Evolutionary conservation across 1,140 invertebrate species (phyloP), one percentile per base, ranked within the genome.

Genomic region (Drosophila lini): DNA sequence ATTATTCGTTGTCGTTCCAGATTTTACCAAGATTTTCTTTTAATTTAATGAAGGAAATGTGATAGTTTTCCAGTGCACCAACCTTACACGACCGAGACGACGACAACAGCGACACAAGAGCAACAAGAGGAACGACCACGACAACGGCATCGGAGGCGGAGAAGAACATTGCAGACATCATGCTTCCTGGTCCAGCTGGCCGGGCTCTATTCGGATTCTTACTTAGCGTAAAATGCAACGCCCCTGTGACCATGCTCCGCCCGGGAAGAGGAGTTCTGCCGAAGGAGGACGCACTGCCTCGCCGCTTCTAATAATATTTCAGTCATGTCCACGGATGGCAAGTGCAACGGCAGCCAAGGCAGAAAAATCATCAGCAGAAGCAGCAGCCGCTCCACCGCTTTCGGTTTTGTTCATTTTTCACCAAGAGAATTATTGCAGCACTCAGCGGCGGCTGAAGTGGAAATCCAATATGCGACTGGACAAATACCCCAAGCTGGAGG

Each of bases 261-360:
- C 58, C 25, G 40, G 36, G 48, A 50, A 41, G 57, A 55, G 55
- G 53, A 68, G 45, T 61, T 44, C 38, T 25, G 53, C 31, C 52
- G 0, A 47, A 47, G 44, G 41, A 74, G 64, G 79, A 78, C 65
- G 83, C 82, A 80, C 63, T 86, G 83, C 76, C 80, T 86, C 80
- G 71, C 64, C 48, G 62, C 81, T 82, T 86, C 83, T 88, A 88
- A 86, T 86, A 86, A 86, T 86, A 86, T 83, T 86, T 82, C n/a
- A 88, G 82, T 68, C 82, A 86, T 81, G 74, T 81, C 78, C 82
- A 78, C 64, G 63, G 50, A 53, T 16, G 59, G 78, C 78, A 67
- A 78, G 71, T 77, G 76, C 79, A 86, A 55, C 74, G 59, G 76
- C 70, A 57, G 61, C 68, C 31, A 58, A 58, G 50, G 11, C 50